These are phyloP conservation scores for Pterocles gutturalis DNA, from an alignment of 2,113 vertebrate genomes.

Conservation along the genomic window DNA sequence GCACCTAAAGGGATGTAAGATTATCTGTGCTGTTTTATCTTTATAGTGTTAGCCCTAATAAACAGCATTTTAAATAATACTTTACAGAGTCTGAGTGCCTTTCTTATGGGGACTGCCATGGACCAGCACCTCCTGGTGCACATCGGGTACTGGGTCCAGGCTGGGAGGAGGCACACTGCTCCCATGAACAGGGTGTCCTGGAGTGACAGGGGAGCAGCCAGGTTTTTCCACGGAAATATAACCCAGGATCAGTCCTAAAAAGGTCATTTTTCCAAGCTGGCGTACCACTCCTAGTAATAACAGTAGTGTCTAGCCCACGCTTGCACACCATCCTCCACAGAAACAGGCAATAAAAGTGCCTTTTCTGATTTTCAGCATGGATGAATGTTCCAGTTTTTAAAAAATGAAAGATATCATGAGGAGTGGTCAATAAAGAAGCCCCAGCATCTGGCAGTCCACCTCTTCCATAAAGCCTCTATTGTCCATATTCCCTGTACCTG, in stretches of 20 bases:
- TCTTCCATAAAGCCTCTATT: neutral
- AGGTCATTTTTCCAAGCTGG: neutral
- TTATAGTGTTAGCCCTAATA: neutral
- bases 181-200: rapidly evolving
- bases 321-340: neutral
- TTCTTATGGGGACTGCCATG: rapidly evolving
- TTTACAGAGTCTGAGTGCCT: neutral
- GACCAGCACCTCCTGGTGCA: neutral
- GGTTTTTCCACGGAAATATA: neutral
- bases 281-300: neutral
- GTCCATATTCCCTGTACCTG: neutral
- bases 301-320: neutral
- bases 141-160: neutral
- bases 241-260: neutral
- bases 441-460: neutral
- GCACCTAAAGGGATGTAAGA: neutral
- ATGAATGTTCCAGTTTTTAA: neutral
- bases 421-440: neutral
- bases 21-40: neutral
- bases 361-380: neutral
- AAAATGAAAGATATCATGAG: neutral
- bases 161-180: neutral
- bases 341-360: neutral
- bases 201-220: neutral
- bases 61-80: neutral